Evolutionary conservation across 2,888 invertebrate species (phyloP), one percentile per base, ranked within the genome.

Genomic region (Busseola fusca): DNA sequence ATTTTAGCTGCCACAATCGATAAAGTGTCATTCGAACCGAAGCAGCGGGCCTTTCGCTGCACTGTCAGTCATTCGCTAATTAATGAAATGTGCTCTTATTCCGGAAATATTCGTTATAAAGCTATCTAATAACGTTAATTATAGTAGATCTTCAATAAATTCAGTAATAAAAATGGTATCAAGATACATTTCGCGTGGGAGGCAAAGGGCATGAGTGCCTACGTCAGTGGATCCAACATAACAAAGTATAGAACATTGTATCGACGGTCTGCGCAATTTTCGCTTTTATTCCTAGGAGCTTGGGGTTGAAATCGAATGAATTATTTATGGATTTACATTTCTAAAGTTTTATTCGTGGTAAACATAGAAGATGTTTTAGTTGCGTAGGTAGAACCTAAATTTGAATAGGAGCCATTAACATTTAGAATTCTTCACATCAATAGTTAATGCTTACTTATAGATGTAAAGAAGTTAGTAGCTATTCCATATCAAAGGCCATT

Each of bases 131-230:
- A 67, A 34, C n/a, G 52, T 68, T 70, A 60, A 69, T 82, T 79
- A 64, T 72, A 70, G 69, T 73, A 69, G 59, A 79, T 64, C 67
- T 73, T 74, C 63, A 73, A 78, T 84, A 82, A 78, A 82, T 82
- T 78, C 34, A 69, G 80, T 75, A 80, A 81, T 82, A 81, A 86
- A 85, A 86, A 78, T 79, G 86, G 80, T 81, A 87, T 80, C 80
- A 83, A 84, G 74, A 69, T 76, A 74, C 72, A 64, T 80, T 83
- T 83, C 80, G 94, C 92, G 94, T 93, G 92, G 93, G 93, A 86
- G 85, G 89, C 80, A 93, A 93, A 94, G 94, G 93, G 93, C 92
- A 92, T 82, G 88, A 87, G 81, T 87, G 87, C 89, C 93, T 93
- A 93, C 94, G 94, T 94, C 94, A 94, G 88, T 88, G 83, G 83